Percentiles rank a stretch among this genome's conserved stretches.
These are phyloP conservation scores for Slavum lentiscoides DNA, from an alignment of 2,888 invertebrate species.

Conservation along the genomic window DNA sequence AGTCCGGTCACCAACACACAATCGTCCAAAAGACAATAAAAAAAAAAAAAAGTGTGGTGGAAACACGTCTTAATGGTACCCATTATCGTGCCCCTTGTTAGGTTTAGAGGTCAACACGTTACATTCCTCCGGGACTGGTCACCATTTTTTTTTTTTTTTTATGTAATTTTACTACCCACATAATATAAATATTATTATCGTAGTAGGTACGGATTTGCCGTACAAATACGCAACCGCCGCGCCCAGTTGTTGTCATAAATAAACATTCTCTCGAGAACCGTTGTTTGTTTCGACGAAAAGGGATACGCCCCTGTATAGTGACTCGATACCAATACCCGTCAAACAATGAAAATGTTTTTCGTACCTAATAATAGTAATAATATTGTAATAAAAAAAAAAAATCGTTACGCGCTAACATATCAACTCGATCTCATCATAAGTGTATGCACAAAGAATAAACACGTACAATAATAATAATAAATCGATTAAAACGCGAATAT, in stretches of 20 bases:
- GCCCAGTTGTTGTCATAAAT: constrained; percentile 26
- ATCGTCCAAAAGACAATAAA: too few relatives aligned
- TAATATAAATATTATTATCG: background rate
- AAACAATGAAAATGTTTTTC: constrained; percentile 1
- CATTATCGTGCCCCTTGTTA: constrained; percentile 39
- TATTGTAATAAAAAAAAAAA: too few relatives aligned
- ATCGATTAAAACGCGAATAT: too few relatives aligned
- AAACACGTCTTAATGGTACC: background rate
- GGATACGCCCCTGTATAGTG: constrained; percentile 2
- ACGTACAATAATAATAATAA: too few relatives aligned
- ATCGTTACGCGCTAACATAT: background rate
- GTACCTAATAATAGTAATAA: background rate
- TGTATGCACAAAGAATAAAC: too few relatives aligned
- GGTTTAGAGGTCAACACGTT: constrained; percentile 49
- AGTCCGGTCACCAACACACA: too few relatives aligned
- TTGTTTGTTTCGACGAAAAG: background rate
- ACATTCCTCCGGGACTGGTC: constrained; percentile 46
- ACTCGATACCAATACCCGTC: constrained; percentile 11
- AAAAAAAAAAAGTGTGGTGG: background rate
- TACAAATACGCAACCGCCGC: constrained; percentile 30
- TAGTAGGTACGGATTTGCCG: background rate
- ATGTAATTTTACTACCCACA: constrained; percentile 41
- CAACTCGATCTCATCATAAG: too few relatives aligned
- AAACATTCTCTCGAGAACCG: constrained; percentile 7
- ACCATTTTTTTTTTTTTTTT: constrained; percentile 16